These are phyloP conservation scores for Tragopan temminckii DNA, from an alignment of 2,797 vertebrate genomes.

Conservation along the genomic window DNA sequence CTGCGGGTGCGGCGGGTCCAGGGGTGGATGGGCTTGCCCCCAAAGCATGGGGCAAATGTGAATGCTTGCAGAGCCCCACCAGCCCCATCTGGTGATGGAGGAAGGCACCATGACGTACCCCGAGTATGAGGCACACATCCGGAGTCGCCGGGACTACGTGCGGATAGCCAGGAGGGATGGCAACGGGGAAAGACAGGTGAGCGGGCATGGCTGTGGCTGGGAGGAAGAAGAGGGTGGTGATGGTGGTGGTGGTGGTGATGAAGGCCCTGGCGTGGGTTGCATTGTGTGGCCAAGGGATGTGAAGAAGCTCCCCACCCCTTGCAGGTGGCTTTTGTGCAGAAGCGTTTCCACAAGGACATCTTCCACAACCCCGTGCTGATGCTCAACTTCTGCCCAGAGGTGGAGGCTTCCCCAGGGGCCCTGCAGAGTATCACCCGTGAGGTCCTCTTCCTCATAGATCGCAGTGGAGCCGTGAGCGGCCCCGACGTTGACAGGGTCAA, in stretches of 20 bases:
- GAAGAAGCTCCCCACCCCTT: not conserved
- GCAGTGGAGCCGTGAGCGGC: conserved; percentile 81
- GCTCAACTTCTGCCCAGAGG: conserved; percentile 94
- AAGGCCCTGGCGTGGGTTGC: fast-evolving
- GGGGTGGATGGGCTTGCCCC: not conserved
- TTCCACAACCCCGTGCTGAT: conserved; percentile 92
- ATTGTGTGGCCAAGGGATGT: not conserved
- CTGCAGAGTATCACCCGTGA: conserved; percentile 90
- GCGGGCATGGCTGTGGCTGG: fast-evolving
- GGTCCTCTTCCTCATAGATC: conserved; percentile 91
- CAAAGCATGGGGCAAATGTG: fast-evolving
- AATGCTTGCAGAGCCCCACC: conserved; percentile 88
- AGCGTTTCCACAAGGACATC: conserved; percentile 96
- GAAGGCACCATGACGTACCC: conserved; percentile 88
- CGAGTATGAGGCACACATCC: conserved; percentile 89
- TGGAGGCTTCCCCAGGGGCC: conserved; percentile 81
- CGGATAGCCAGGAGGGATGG: conserved; percentile 87
- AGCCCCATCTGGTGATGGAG: conserved; percentile 91
- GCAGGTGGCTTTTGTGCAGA: conserved; percentile 93
- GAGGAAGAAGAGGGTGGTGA: not conserved
- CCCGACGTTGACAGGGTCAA: conserved; percentile 86
- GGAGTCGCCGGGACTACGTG: conserved; percentile 88
- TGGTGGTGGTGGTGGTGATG: fast-evolving
- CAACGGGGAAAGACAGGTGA: conserved; percentile 90
- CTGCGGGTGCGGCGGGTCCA: not conserved